Base-by-base conservation (phyloP, 2,797 vertebrate species). In the Clarias fuscus region DNA sequence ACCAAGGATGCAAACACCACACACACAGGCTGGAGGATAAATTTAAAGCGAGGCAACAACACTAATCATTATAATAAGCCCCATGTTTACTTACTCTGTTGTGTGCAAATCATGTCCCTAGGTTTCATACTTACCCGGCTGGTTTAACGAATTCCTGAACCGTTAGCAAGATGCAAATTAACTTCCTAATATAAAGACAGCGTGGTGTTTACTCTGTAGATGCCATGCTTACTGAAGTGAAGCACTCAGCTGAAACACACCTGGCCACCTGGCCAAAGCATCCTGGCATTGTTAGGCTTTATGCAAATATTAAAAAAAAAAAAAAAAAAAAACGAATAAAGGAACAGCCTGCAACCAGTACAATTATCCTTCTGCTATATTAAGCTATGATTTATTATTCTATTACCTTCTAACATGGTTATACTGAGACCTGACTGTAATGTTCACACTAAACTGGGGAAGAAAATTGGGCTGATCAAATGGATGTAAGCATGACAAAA, bases 91-190 rank as follows among this genome's bases (percentile, higher is more conserved):
- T 73, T 8, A 37, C 7, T 22, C 30, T 22, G 33, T 3, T 71
- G 17, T 40, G 70, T 71, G 1, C 33, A 22, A 20, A 40, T 73
- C 40, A 6, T 15, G 1, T 73, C n/a, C 71, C 22, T 73, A 37
- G 24, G 18, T 7, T 24, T n/a, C 14, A 62, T 15, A 62, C 77
- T 62, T 4, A 40, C 59, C 59, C 7, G 15, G 13, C 77, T 40
- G 56, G 77, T 79, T 79, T 79, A 79, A 40, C 59, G 13, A 14
- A n/a, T n/a, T 24, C 33, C 15, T 24, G 33, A 15, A 79, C 58
- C 27, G 77, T 79, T 79, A 33, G 30, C 20, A 62, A 62, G 58
- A 79, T 79, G 33, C 59, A 79, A 79, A 79, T 62, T 1, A 62
- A 43, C 33, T 18, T 64, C 59, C 77, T 33, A 27, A 59, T 4